Conservation (phyloP, 2,888 invertebrate genomes). For the Petrolisthes manimaculis region DNA sequence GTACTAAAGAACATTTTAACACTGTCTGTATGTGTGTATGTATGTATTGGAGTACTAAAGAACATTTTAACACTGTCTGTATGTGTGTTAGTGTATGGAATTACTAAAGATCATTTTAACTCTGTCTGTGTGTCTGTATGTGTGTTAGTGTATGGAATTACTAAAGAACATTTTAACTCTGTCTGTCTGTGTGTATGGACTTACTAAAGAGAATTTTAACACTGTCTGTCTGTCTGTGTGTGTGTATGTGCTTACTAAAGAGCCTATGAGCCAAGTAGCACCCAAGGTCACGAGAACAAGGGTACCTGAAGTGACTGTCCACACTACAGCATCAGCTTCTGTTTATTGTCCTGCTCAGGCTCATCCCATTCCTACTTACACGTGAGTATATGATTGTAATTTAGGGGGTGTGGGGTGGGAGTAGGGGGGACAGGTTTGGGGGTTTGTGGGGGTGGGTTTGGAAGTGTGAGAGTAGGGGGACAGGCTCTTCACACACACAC, state of each 20-base stretch:
- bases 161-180: neutral
- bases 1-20: slow-evolving; percentile 11
- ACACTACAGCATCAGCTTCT: slow-evolving; percentile 44
- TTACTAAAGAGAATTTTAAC: slow-evolving; percentile 5
- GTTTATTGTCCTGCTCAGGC: slow-evolving; percentile 81
- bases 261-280: slow-evolving; percentile 49
- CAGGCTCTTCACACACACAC: no score
- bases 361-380: slow-evolving; percentile 81
- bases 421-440: no score
- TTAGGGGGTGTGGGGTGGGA: neutral
- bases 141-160: neutral
- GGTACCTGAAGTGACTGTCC: slow-evolving; percentile 27
- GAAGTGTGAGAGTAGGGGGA: no score
- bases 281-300: slow-evolving; percentile 49
- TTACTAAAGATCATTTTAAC: slow-evolving; percentile 7
- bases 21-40: neutral
- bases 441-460: no score
- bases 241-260: slow-evolving; percentile 19
- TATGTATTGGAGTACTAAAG: slow-evolving; percentile 10
- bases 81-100: neutral
- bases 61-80: neutral
- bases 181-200: neutral
- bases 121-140: neutral
- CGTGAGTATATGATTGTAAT: slow-evolving; percentile 73
- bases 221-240: neutral